phyloP scores from a whole-genome alignment of 2,888 invertebrate species.

The Leptodirus hochenwartii region DNA sequence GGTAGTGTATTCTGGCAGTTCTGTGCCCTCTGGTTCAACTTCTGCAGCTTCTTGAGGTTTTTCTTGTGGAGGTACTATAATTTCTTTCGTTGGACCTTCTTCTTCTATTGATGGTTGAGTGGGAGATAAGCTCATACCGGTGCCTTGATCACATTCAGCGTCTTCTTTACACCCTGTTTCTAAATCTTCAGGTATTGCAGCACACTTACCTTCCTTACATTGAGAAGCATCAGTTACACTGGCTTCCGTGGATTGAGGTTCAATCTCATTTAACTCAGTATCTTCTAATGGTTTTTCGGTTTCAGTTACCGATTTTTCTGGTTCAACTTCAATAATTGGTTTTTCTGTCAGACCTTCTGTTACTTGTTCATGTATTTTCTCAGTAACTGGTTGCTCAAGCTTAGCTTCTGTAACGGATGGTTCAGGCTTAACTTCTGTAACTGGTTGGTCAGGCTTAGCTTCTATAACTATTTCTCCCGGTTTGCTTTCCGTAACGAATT shows the following conservation, averaged over 20 bases:
- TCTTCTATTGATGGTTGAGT: too few species aligned
- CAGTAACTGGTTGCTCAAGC: background rate
- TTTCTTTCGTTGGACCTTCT: too few species aligned
- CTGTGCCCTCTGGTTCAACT: constrained; percentile 2
- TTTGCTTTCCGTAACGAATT: background rate
- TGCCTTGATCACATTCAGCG: too few species aligned
- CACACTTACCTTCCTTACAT: too few species aligned
- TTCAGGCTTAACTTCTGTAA: constrained; percentile 6
- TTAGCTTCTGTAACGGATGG: constrained; percentile 1
- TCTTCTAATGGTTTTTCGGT: constrained; percentile 4
- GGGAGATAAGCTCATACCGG: too few species aligned
- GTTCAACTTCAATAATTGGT: constrained; percentile 8
- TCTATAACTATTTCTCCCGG: constrained; percentile 2
- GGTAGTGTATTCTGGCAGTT: background rate
- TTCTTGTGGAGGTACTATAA: constrained; percentile 8
- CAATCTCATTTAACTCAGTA: background rate
- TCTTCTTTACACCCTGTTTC: too few species aligned
- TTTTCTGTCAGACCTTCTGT: constrained; percentile 10
- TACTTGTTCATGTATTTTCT: constrained; percentile 5
- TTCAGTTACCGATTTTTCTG: constrained; percentile 7
- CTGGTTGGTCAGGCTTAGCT: constrained; percentile 7
- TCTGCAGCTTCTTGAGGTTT: constrained; percentile 4
- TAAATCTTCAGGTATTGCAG: too few species aligned
- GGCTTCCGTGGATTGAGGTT: constrained; percentile 1
- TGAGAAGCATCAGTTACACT: too few species aligned